Base-by-base conservation (phyloP, 2,797 vertebrate genomes). In the Neoniphon sammara region DNA sequence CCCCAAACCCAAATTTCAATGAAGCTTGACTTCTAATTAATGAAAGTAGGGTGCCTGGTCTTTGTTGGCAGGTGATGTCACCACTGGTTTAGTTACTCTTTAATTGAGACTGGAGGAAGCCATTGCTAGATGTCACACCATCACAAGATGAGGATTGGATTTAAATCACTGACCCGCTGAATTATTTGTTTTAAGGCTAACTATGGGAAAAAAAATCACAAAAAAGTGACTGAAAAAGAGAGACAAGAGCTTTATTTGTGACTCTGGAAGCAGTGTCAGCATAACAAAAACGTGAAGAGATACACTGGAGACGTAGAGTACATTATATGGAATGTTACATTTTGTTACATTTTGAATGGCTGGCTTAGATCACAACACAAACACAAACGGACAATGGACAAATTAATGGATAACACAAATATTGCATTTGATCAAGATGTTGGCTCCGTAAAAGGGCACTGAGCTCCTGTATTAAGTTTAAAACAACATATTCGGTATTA, bases 301-400 rank as follows among this genome's bases (percentile, higher is more conserved):
- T 77, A 88, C 80, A 72, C 21, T 36, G 50, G 66, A 85, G 70
- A 89, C 77, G 71, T 62, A 21, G 64, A 89, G 81, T 75, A 88
- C 80, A 73, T 75, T 73, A 50, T 72, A 75, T 92, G 91, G 92
- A 93, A 93, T 93, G 92, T 92, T 75, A 89, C 73, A 86, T 75
- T 89, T 91, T 93, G 92, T 92, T 75, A 89, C 73, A 86, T 75
- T 89, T 91, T 70, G 81, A 82, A 81, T 81, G 86, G 80, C 78
- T 71, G 78, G 78, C 66, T 81, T 75, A 27, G 77, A 83, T 82
- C 55, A 68, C 75, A 83, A 88, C 77, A 82, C 73, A 82, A 80
- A 76, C 39, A 58, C 23, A n/a, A 10, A 54, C 9, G 77, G 23
- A 87, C 69, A 78, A 25, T 11, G 50, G 46, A 86, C 77, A 84